Conservation (phyloP, 2,797 vertebrate genomes). For the Loris lydekkerianus region DNA sequence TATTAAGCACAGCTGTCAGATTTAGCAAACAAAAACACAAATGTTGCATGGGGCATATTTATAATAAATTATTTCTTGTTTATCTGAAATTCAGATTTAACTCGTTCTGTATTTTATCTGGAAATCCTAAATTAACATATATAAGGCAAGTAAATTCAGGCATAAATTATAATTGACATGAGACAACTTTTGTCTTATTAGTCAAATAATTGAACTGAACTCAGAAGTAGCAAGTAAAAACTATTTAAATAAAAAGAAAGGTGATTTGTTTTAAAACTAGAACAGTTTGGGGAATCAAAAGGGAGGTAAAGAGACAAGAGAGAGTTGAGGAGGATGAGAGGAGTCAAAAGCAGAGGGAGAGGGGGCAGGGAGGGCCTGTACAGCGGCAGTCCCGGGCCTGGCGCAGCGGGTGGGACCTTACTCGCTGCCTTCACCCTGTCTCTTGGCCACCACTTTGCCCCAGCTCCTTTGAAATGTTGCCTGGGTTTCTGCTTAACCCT, state of each 20-base stretch:
- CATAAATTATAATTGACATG: background rate
- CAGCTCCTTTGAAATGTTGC: background rate
- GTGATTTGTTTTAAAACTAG: conserved; percentile 17
- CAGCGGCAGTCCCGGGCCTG: background rate
- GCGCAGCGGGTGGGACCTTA: background rate
- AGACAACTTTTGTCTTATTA: background rate
- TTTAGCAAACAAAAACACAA: conserved; percentile 51
- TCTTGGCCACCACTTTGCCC: background rate
- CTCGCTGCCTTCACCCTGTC: background rate
- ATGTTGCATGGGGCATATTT: background rate
- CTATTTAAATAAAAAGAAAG: background rate
- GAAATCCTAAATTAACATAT: conserved; percentile 43
- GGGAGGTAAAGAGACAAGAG: background rate
- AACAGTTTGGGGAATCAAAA: background rate
- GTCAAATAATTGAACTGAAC: conserved; percentile 42
- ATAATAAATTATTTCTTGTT: background rate
- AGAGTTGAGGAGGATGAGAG: background rate
- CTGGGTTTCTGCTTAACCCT: conserved; percentile 11
- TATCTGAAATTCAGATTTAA: conserved; percentile 54
- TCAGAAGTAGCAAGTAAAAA: background rate
- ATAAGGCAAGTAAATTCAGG: background rate
- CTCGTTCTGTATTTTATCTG: conserved; percentile 36
- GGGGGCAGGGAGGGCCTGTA: background rate
- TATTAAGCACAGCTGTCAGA: background rate
- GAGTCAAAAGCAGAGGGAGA: background rate